These are phyloP conservation scores for Lasius platythorax DNA, from an alignment of 2,888 invertebrate genomes.

Conservation along the genomic window DNA sequence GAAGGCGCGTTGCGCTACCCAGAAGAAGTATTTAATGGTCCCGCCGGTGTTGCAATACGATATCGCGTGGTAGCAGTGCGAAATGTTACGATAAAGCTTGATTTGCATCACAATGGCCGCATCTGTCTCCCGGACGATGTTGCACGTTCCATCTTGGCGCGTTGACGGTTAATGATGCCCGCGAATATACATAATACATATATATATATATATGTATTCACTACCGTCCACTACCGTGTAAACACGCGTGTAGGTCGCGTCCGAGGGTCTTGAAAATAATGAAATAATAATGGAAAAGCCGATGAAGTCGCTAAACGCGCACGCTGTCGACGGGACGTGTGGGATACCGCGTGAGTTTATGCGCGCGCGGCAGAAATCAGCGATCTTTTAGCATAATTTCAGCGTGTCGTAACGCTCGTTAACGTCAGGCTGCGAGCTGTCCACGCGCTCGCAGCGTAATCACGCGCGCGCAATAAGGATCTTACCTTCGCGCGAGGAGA, in stretches of 20 bases:
- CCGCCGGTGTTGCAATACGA: conserved; percentile 58
- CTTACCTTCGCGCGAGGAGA: conserved; percentile 21
- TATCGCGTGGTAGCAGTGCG: conserved; percentile 52
- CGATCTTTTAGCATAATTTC: conserved; percentile 70
- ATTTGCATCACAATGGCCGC: conserved; percentile 53
- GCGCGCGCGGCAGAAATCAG: conserved; percentile 66
- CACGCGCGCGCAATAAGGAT: conserved; percentile 7
- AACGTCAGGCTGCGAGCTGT: conserved; percentile 41
- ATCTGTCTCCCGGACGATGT: conserved; percentile 45
- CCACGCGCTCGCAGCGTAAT: not conserved
- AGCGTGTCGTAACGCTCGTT: conserved; percentile 67
- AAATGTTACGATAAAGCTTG: conserved; percentile 47
- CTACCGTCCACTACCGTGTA: conserved; percentile 1
- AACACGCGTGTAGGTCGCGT: conserved; percentile 61
- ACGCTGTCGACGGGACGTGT: conserved; percentile 57
- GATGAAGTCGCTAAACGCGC: conserved; percentile 75
- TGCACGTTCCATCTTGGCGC: conserved; percentile 33
- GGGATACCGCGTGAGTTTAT: conserved; percentile 64
- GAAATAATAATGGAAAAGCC: conserved; percentile 76
- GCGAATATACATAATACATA: not conserved
- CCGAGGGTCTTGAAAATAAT: conserved; percentile 75
- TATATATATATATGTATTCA: not conserved
- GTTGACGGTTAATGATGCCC: conserved; percentile 59
- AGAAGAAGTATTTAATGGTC: conserved; percentile 57
- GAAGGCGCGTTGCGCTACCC: conserved; percentile 41